Percentiles rank a stretch among this genome's conserved stretches.
phyloP scores from a whole-genome alignment of 2,888 invertebrate species.

The Ennomos fuscantarius region DNA sequence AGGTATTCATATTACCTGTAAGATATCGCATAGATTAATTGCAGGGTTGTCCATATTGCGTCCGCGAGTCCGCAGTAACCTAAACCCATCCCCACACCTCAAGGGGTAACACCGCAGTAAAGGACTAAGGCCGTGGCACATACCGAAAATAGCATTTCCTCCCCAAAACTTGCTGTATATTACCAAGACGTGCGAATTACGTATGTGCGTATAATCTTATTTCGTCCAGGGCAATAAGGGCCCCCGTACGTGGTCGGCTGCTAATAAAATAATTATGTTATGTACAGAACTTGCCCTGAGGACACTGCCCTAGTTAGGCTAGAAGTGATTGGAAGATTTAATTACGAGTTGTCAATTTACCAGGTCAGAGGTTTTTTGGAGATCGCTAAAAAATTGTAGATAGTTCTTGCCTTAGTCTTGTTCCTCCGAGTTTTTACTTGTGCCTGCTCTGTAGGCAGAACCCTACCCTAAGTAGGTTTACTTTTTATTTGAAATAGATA shows the following conservation, averaged over 20 bases:
- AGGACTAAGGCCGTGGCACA: constrained; percentile 3
- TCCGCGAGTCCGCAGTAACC: background rate
- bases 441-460: no score
- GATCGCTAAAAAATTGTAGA: no score
- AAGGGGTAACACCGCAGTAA: constrained; percentile 5
- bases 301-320: constrained; percentile 38
- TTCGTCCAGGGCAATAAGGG: constrained; percentile 44
- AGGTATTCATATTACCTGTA: no score
- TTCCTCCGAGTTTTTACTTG: no score
- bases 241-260: constrained; percentile 42
- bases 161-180: constrained; percentile 31
- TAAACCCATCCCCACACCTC: constrained; percentile 8
- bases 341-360: constrained; percentile 19
- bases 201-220: constrained; percentile 40
- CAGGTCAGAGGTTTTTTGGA: background rate
- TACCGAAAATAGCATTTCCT: constrained; percentile 18
- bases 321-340: constrained; percentile 32
- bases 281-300: constrained; percentile 33
- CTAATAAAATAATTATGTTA: constrained; percentile 64
- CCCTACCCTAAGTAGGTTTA: no score
- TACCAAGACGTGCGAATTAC: constrained; percentile 44
- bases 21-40: no score
- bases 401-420: no score
- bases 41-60: no score
- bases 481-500: no score